Evolutionary conservation across 2,113 vertebrate species (phyloP), one percentile per base, ranked within the genome.

Genomic region (Dunckerocampus dactyliophorus): DNA sequence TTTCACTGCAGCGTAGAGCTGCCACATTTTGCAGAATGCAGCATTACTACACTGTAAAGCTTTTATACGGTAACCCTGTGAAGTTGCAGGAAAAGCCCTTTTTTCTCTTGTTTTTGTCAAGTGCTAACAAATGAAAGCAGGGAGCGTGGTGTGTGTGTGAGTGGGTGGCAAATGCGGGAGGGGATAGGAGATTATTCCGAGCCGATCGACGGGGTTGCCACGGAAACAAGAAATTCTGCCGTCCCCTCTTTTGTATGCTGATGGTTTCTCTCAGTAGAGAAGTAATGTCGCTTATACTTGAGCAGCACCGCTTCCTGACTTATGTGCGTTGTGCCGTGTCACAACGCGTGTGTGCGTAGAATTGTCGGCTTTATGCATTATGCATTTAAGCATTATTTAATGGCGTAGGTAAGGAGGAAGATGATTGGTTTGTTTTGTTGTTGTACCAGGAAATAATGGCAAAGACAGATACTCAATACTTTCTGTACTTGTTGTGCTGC

Each of bases 211-310:
- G 20, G 70, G 81, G 87, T 88, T 88, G 84, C 87, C 84, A 86
- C 73, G 82, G 87, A 86, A 88, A 88, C 87, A 82, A 76, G 81
- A 71, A 80, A 85, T 73, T 85, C 85, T 77, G 71, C 72, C 76
- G 63, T 31, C 74, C 72, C 71, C 67, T 81, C 63, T 82, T 82
- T 81, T 83, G 77, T 87, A 87, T 88, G 77, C 85, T 60, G 72
- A 74, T 80, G 81, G 75, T 80, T 76, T 49, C 56, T 60, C 62
- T 71, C 50, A 68, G 69, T 62, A 17, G 69, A 47, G 80, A 70
- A 58, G 70, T 84, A 78, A 74, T 77, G 77, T 83, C 65, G 63
- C 58, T 49, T 47, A 54, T 12, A 0, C 3, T 59, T 53, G 63
- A 65, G 59, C 14, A 48, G 62, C 37, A 13, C 55, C 10, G 13